Base-by-base conservation (phyloP, 2,888 invertebrate species). In the Andrena flavipes region DNA sequence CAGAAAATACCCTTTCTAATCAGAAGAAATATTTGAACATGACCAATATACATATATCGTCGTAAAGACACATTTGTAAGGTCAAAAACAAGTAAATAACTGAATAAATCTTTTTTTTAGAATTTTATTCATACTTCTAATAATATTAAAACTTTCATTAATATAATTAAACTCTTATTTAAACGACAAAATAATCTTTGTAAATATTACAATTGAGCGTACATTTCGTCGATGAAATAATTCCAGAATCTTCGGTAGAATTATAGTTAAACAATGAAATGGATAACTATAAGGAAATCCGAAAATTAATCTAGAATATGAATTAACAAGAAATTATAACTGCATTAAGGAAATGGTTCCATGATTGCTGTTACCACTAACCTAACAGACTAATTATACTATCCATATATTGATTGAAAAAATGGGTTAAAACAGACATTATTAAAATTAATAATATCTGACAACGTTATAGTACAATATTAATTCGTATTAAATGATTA, bases 141-240 rank as follows among this genome's bases (percentile, higher is more conserved):
- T 80, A 80, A 69, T 82, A 63, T 73, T 80, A 76, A 82, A 82
- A 71, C 62, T 82, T 49, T 54, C 29, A 42, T 76, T 16, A 48
- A 82, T 82, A 81, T 81, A 80, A 80, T 80, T 68, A 80, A 80
- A 81, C 62, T 73, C 16, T 74, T 69, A 48, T 69, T 65, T 42
- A 64, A 81, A 74, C 33, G 26, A 69, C 23, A 30, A 81, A 81
- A 65, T 81, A 74, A 81, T 42, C 56, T 69, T 23, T 33, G 35
- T 59, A 82, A 7, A 62, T 59, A 60, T 65, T 82, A 67, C 56
- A 69, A 64, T 73, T 81, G 64, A 81, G 64, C 68, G 69, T 54
- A 48, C 51, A 48, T 74, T 30, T 54, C 59, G 10, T 75, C 33
- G 29, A 70, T 26, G 35, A 51, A 70, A 69, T 69, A 68, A 72